Conservation (phyloP, 1,140 invertebrate genomes). For the Drosophila bocqueti region DNA sequence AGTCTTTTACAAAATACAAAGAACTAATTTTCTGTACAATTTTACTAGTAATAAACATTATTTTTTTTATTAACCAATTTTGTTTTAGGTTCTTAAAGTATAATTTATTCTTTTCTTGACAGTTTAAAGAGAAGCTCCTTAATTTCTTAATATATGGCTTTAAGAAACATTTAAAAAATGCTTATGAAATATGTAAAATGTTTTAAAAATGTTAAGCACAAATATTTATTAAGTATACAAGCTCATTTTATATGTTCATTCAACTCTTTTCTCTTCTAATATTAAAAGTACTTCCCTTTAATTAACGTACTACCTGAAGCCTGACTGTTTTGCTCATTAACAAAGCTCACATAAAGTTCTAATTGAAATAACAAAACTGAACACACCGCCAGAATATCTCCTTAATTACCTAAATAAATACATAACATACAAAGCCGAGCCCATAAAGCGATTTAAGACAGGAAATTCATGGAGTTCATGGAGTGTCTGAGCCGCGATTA, state of each 20-base stretch:
- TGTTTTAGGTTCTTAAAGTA: too few relatives aligned
- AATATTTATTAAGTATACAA: background rate
- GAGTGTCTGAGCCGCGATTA: conserved; percentile 20
- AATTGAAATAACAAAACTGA: conserved; percentile 30
- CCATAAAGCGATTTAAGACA: conserved; percentile 12
- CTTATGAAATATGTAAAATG: background rate
- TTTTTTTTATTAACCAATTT: too few relatives aligned
- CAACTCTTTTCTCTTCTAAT: background rate
- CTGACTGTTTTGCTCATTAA: conserved; percentile 32
- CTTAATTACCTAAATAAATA: conserved; percentile 27
- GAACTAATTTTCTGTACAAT: too few relatives aligned
- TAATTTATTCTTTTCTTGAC: too few relatives aligned
- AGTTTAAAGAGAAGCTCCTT: background rate
- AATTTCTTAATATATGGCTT: background rate
- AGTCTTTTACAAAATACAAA: too few relatives aligned
- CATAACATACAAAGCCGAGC: background rate
- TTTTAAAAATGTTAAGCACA: background rate
- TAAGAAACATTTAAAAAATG: background rate
- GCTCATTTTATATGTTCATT: background rate
- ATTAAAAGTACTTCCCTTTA: background rate
- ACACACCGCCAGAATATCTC: background rate
- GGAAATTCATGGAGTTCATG: conserved; percentile 17
- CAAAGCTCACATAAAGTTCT: conserved; percentile 23
- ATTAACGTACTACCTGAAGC: conserved; percentile 28
- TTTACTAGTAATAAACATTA: too few relatives aligned